Evolutionary conservation across 2,113 vertebrate species (phyloP).

Genomic region (Tyrannus savana): DNA sequence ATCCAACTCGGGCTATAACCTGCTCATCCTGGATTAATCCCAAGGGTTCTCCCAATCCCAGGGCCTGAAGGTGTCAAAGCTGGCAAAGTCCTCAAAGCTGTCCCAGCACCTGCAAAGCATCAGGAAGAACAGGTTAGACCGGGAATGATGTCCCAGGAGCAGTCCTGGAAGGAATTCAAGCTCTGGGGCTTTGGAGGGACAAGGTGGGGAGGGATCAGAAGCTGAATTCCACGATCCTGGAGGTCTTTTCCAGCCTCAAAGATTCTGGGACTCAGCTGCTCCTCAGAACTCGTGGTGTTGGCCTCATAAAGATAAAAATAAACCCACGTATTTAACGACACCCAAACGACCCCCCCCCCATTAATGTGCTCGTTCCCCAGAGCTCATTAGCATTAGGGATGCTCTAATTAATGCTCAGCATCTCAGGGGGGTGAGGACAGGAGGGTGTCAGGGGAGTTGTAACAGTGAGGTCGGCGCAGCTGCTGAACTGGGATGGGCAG

Average conservation of each 20-base stretch:
- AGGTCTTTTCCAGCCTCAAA: background rate
- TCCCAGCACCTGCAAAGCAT: background rate
- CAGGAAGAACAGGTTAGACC: constrained; percentile 1
- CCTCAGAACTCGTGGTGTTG: background rate
- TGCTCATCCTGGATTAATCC: background rate
- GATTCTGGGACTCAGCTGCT: background rate
- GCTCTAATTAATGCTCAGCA: background rate
- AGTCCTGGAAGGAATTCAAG: background rate
- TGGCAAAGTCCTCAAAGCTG: background rate
- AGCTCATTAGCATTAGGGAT: background rate
- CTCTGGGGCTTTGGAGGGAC: background rate
- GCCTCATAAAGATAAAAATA: background rate
- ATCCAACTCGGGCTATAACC: too few species aligned
- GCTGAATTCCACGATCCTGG: background rate
- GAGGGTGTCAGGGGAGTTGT: too few species aligned
- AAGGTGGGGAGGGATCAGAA: too few species aligned
- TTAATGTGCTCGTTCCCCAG: background rate
- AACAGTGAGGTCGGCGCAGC: background rate
- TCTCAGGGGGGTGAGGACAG: background rate
- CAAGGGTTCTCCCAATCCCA: background rate
- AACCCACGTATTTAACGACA: background rate
- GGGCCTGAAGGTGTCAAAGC: background rate
- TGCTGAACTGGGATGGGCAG: background rate
- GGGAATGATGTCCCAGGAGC: background rate
- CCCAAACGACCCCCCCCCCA: too few species aligned